Evolutionary conservation across 2,888 invertebrate genomes (phyloP), one percentile per base, ranked within the genome.

Genomic region (Fragum fragum): DNA sequence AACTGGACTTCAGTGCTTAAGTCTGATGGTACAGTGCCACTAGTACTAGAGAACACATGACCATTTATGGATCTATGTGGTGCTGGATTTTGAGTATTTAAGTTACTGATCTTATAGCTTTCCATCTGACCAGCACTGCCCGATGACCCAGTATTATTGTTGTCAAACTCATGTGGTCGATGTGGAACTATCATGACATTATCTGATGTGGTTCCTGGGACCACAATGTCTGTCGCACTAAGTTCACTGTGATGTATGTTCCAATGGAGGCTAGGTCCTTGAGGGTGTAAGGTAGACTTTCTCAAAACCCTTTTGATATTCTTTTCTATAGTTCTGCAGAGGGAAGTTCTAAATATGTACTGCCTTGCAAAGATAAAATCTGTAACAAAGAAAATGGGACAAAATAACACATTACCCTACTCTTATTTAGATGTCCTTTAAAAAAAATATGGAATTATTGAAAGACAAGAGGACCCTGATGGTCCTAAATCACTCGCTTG

Each of bases 161-260:
- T 80, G 42, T 79, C 79, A 55, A 72, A 29, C 32, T 42, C 71
- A 14, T 52, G 18, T 1, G 68, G 39, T 2, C 42, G 42, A 39
- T 79, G 76, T 7, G 82, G 80, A 11, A 74, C 39, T 23, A 80
- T 68, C 39, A 73, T 69, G 0, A 82, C 69, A 61, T 80, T 85
- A 73, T 85, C 85, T 14, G 85, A 85, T 1, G 80, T 76, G 23
- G 85, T 81, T 14, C 82, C 82, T 9, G 73, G 78, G 1, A 59
- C 61, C 5, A 77, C 23, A n/a, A 61, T 7, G 18, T 57, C 79
- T 0, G 79, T 70, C 1, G 79, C 76, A 73, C 85, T 85, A 18
- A 55, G 55, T 52, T 85, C 85, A 52, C 79, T 75, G 39, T 81
- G 85, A 1, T 18, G 53, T 16, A 85, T 85, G 73, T 83, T 85